Percentiles rank a stretch among this genome's conserved stretches.
Evolutionary conservation across 1,140 invertebrate genomes (phyloP).

Genomic region (Lepidostoma basale): DNA sequence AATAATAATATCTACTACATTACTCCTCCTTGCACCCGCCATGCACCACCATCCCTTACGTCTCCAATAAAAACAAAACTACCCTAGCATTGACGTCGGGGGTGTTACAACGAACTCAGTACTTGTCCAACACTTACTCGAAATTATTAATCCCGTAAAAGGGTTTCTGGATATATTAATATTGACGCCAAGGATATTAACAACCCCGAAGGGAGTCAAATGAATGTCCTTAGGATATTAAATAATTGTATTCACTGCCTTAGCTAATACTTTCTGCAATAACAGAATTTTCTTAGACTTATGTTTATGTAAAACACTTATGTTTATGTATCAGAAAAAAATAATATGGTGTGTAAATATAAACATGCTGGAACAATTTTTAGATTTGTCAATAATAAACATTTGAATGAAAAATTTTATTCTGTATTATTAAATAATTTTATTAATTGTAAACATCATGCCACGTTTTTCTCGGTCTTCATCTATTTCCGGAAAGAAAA

Average conservation of each 20-base stretch:
- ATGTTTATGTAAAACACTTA: too few species aligned
- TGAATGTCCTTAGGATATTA: background rate
- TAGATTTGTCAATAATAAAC: too few species aligned
- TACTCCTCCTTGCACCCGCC: background rate
- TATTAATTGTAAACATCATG: too few species aligned
- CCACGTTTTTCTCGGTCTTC: too few species aligned
- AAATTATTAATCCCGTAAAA: slow-evolving; percentile 39
- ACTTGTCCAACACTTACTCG: slow-evolving; percentile 11
- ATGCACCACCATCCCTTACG: background rate
- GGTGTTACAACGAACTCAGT: background rate
- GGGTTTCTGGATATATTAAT: slow-evolving; percentile 36
- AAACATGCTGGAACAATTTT: too few species aligned
- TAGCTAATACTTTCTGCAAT: too few species aligned
- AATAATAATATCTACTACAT: slow-evolving; percentile 1
- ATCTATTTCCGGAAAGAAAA: too few species aligned
- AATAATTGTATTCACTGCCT: background rate
- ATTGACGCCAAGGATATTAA: background rate
- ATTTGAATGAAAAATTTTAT: too few species aligned
- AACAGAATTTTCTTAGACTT: too few species aligned
- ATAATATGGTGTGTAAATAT: too few species aligned
- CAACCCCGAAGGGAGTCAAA: background rate
- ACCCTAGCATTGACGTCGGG: background rate
- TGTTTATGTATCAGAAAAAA: too few species aligned
- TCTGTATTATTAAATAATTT: too few species aligned
- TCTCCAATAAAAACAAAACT: slow-evolving; percentile 26